Conservation (phyloP, 2,888 invertebrate genomes). For the Drosophila peninsularis region DNA sequence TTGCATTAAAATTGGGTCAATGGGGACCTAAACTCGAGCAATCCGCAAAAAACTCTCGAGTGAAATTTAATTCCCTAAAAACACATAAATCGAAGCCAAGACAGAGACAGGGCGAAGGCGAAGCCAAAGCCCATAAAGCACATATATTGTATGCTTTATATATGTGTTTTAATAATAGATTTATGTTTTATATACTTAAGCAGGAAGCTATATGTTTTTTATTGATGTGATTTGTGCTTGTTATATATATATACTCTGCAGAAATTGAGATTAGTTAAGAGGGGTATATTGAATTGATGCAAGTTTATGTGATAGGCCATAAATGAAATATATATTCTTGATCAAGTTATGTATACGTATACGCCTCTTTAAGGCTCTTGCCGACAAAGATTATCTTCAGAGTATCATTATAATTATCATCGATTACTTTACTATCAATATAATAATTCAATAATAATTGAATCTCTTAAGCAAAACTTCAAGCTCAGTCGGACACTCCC, state of each 20-base stretch:
- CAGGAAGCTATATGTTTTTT: not conserved
- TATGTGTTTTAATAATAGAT: not conserved
- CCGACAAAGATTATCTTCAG: too few relatives aligned
- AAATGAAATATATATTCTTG: too few relatives aligned
- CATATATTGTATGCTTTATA: not conserved
- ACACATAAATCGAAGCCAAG: constrained; percentile 2
- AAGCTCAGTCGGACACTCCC: too few relatives aligned
- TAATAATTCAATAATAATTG: too few relatives aligned
- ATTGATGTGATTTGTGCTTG: constrained; percentile 2
- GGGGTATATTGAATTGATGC: not conserved
- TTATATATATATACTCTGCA: not conserved
- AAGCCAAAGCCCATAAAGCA: not conserved
- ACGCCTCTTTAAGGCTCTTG: too few relatives aligned
- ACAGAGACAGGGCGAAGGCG: not conserved
- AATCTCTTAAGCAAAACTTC: too few relatives aligned
- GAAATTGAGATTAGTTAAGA: not conserved
- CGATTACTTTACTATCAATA: too few relatives aligned
- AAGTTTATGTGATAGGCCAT: too few relatives aligned
- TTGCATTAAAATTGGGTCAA: constrained; percentile 72
- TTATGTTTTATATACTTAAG: not conserved
- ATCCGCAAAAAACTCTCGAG: constrained; percentile 4
- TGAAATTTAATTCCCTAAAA: not conserved
- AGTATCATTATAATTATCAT: too few relatives aligned
- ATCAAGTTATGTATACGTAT: too few relatives aligned
- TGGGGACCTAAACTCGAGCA: constrained; percentile 47